Conservation (phyloP, 2,113 vertebrate species). For the Phalacrocorax pelagicus region DNA sequence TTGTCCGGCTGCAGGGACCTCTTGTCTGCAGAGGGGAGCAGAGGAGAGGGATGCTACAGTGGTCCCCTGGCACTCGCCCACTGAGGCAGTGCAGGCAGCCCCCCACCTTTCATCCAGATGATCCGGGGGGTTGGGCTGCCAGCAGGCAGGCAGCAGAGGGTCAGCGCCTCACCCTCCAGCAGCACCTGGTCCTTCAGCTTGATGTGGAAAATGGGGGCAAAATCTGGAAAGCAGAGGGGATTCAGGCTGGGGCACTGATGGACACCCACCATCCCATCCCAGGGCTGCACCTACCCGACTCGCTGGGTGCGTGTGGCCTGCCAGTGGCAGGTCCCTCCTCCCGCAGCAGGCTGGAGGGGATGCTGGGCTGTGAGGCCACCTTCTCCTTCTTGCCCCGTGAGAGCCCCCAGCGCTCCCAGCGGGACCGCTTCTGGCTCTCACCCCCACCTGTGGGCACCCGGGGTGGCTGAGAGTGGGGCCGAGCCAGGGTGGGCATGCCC, state of each 20-base stretch:
- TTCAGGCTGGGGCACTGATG: not conserved
- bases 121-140: constrained; percentile 90
- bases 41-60: not conserved
- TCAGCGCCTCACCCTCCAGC: constrained; percentile 92
- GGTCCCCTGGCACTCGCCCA: accelerated
- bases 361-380: constrained; percentile 86
- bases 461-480: not conserved
- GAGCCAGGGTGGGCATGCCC: accelerated
- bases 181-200: constrained; percentile 96
- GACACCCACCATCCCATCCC: accelerated
- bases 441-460: not conserved
- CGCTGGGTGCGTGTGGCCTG: constrained; percentile 80
- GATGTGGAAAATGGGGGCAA: constrained; percentile 95
- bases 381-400: constrained; percentile 86
- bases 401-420: constrained; percentile 94
- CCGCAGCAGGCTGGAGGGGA: constrained; percentile 82
- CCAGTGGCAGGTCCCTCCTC: constrained; percentile 79
- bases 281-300: constrained; percentile 79
- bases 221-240: constrained; percentile 77
- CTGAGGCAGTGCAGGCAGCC: not conserved
- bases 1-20: constrained; percentile 81
- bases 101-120: constrained; percentile 91
- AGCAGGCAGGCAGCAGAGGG: constrained; percentile 93
- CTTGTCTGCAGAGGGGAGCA: constrained; percentile 80
- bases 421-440: constrained; percentile 68